Evolutionary conservation across 2,888 invertebrate species (phyloP).

Genomic region (Chrysolina americana): DNA sequence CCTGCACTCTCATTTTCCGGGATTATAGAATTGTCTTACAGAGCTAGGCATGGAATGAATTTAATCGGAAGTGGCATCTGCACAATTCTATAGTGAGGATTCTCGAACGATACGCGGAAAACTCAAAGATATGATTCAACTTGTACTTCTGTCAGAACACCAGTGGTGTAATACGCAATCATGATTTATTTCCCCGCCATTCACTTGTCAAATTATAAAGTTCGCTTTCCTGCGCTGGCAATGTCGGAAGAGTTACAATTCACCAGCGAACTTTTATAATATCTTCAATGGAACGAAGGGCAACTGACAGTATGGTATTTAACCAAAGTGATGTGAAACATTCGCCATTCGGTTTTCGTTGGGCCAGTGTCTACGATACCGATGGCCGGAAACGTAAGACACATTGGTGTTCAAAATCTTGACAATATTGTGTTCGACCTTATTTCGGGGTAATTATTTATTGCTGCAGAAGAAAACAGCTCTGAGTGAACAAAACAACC

Average conservation of each 20-base stretch:
- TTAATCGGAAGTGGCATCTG: too few relatives aligned
- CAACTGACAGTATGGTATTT: neutral
- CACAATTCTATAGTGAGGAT: too few relatives aligned
- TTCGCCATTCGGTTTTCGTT: neutral
- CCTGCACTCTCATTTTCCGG: too few relatives aligned
- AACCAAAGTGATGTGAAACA: conserved; percentile 14
- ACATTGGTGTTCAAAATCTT: conserved; percentile 6
- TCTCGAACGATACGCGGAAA: too few relatives aligned
- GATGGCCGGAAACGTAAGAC: neutral
- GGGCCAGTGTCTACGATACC: neutral
- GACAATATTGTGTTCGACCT: too few relatives aligned
- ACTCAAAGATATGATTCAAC: too few relatives aligned
- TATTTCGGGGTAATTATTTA: too few relatives aligned
- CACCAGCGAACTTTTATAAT: neutral
- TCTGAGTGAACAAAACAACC: too few relatives aligned
- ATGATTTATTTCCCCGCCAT: conserved; percentile 1
- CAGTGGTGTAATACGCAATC: neutral
- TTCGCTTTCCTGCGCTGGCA: conserved; percentile 15
- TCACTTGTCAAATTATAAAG: conserved; percentile 27
- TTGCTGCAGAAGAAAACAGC: too few relatives aligned
- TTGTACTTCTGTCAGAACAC: neutral
- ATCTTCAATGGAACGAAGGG: conserved; percentile 3
- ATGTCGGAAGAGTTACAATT: conserved; percentile 16
- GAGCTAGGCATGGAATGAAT: too few relatives aligned
- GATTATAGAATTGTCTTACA: too few relatives aligned